phyloP scores from a whole-genome alignment of 2,797 vertebrate species.

The Pristis pectinata region DNA sequence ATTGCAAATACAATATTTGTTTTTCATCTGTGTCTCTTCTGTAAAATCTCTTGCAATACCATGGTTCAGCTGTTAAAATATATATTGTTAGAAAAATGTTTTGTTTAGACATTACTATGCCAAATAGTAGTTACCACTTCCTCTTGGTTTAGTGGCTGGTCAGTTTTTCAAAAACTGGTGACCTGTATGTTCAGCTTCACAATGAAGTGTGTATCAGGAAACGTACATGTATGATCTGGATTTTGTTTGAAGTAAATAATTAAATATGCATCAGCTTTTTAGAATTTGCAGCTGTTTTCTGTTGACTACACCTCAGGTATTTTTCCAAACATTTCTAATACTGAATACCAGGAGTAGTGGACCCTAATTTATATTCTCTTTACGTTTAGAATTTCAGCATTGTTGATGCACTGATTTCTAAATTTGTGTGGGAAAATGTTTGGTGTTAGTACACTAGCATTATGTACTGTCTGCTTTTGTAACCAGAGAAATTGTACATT shows the following conservation, averaged over 20 bases:
- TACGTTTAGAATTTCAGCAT: background rate
- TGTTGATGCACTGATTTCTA: background rate
- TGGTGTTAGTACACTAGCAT: background rate
- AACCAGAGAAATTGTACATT: conserved; percentile 34
- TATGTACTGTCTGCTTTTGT: background rate
- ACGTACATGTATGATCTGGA: background rate
- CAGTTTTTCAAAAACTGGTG: background rate
- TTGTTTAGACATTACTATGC: background rate
- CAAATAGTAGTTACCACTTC: background rate
- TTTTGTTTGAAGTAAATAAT: background rate
- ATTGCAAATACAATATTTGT: background rate
- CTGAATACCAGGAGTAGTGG: background rate
- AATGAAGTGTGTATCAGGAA: background rate
- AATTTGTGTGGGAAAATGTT: background rate
- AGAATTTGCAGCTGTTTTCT: background rate
- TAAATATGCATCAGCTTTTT: background rate
- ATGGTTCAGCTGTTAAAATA: background rate
- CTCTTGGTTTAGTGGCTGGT: background rate
- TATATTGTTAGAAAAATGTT: background rate
- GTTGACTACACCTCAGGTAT: background rate
- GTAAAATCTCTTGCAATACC: background rate
- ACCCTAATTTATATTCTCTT: background rate
- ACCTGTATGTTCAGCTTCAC: background rate
- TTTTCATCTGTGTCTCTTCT: background rate
- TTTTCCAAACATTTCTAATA: background rate